Evolutionary conservation across 2,888 invertebrate species (phyloP).

Genomic region (Periphyllus acericola): DNA sequence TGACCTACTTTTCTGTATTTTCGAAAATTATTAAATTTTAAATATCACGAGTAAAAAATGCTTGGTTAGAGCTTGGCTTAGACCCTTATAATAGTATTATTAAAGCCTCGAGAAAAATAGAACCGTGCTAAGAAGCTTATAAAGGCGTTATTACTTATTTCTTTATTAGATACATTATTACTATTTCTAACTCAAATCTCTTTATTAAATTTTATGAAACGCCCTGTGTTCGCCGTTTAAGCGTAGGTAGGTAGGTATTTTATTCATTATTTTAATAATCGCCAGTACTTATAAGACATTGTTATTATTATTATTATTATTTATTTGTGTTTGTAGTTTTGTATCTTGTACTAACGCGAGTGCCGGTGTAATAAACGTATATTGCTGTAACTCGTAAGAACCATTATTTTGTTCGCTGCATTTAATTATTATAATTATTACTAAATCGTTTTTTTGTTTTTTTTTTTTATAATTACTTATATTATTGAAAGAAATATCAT

Average conservation of each 20-base stretch:
- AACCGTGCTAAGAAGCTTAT: constrained; percentile 3
- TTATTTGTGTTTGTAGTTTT: not conserved
- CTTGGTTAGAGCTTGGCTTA: not conserved
- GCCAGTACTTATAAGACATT: not conserved
- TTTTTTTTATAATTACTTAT: too few species aligned
- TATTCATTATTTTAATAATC: not conserved
- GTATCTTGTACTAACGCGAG: too few species aligned
- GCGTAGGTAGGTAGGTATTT: not conserved
- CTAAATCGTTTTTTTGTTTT: too few species aligned
- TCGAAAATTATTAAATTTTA: not conserved
- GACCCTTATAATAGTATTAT: not conserved
- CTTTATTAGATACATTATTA: not conserved
- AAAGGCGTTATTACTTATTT: constrained; percentile 1
- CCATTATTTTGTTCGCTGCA: too few species aligned
- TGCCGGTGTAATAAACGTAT: too few species aligned
- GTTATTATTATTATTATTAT: not conserved
- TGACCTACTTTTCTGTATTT: not conserved
- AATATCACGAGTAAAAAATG: not conserved
- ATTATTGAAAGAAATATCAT: too few species aligned
- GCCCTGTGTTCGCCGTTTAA: not conserved
- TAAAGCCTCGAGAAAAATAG: not conserved
- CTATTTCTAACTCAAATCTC: not conserved
- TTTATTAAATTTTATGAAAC: constrained; percentile 9
- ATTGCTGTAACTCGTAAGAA: too few species aligned
- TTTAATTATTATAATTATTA: too few species aligned